phyloP scores from a whole-genome alignment of 2,113 vertebrate species.

The Nesospiza acunhae region DNA sequence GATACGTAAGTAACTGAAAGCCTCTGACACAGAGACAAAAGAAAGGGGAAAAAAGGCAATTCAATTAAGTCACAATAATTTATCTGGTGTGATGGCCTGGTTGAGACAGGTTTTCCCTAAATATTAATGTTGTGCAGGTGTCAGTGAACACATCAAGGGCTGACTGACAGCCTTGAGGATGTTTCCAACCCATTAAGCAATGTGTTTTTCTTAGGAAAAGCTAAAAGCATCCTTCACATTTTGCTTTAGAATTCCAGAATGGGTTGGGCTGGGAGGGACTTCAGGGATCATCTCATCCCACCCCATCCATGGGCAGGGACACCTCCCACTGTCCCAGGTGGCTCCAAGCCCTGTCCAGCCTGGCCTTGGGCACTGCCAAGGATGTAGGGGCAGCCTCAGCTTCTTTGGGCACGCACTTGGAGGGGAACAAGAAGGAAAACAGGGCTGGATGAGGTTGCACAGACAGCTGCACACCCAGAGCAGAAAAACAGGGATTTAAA shows the following conservation, averaged over 20 bases:
- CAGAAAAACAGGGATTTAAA: neutral
- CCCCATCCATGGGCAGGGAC: neutral
- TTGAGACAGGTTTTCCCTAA: neutral
- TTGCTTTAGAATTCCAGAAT: neutral
- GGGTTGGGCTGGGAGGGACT: neutral
- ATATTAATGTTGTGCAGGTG: neutral
- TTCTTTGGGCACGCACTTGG: neutral
- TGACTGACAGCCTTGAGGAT: neutral
- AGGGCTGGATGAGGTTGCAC: neutral
- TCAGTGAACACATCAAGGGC: neutral
- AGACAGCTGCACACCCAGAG: neutral
- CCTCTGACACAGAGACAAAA: neutral
- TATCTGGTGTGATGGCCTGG: neutral
- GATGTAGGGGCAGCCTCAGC: neutral
- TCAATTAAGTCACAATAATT: neutral
- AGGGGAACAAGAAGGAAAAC: neutral
- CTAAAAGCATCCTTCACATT: neutral
- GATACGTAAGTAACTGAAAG: neutral
- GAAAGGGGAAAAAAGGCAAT: accelerated
- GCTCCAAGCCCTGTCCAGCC: accelerated
- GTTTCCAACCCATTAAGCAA: neutral
- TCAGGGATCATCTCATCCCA: neutral
- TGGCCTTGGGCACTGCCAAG: neutral
- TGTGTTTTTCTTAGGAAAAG: neutral
- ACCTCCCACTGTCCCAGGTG: accelerated